A percentile compares a stretch with the other conserved stretches of the same genome.
Conservation (phyloP, 2,888 invertebrate genomes). For the Trypoxylon attenuatum region DNA sequence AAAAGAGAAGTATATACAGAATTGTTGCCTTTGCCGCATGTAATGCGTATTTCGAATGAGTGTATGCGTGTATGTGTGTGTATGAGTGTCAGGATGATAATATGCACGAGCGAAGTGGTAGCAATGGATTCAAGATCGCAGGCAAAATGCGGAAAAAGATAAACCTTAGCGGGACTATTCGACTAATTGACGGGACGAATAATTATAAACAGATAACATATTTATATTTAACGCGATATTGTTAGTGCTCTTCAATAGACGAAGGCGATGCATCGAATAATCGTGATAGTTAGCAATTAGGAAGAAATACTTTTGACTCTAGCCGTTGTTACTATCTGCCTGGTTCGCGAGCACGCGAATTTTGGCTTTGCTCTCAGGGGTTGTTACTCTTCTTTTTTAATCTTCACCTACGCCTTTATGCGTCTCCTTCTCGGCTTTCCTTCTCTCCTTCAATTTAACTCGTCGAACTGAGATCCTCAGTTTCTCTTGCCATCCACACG, state of each 20-base stretch:
- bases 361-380: constrained; percentile 66
- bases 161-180: constrained; percentile 48
- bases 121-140: constrained; percentile 9
- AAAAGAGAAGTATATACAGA: constrained; percentile 22
- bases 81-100: neutral
- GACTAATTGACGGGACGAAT: constrained; percentile 60
- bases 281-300: constrained; percentile 65
- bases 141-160: constrained; percentile 8
- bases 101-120: neutral
- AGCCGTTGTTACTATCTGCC: constrained; percentile 58
- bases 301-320: constrained; percentile 61
- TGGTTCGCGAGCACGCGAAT: constrained; percentile 33
- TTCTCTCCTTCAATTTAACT: too few relatives aligned
- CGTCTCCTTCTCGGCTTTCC: too few relatives aligned
- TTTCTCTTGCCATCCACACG: too few relatives aligned
- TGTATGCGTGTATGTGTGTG: too few relatives aligned
- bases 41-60: constrained; percentile 48
- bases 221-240: constrained; percentile 70
- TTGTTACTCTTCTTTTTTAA: constrained; percentile 60
- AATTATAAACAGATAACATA: constrained; percentile 68
- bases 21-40: constrained; percentile 51
- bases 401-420: constrained; percentile 10
- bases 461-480: too few relatives aligned
- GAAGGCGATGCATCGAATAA: constrained; percentile 64
- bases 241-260: constrained; percentile 69